Conservation (phyloP, 2,797 vertebrate genomes). For the Phoeniculus purpureus region DNA sequence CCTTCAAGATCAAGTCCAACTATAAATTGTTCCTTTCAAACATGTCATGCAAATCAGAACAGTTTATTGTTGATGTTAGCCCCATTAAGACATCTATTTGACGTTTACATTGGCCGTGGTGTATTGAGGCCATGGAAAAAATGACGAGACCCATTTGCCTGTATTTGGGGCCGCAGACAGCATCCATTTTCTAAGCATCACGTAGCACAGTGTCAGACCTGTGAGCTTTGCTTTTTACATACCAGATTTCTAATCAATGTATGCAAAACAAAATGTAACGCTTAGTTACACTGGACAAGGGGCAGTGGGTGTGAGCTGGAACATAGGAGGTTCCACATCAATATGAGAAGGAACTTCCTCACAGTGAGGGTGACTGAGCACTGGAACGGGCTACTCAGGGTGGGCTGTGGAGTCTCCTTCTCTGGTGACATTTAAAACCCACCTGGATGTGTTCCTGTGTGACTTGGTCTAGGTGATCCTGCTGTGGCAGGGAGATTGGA, state of each 20-base stretch:
- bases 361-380: too few species aligned
- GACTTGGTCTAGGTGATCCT: too few species aligned
- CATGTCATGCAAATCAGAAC: not conserved
- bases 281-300: too few species aligned
- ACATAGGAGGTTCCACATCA: too few species aligned
- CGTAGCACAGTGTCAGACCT: not conserved
- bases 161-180: not conserved
- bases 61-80: constrained; percentile 35
- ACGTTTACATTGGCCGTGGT: not conserved
- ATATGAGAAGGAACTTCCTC: too few species aligned
- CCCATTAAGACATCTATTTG: constrained; percentile 30
- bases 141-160: not conserved
- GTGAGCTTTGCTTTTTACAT: not conserved
- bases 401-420: too few species aligned
- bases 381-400: too few species aligned
- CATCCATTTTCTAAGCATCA: not conserved
- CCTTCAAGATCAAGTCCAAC: too few species aligned
- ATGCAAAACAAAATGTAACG: not conserved
- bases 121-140: not conserved
- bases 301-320: too few species aligned
- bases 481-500: too few species aligned
- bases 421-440: too few species aligned
- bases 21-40: constrained; percentile 19
- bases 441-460: too few species aligned
- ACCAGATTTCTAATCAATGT: not conserved